Base-by-base conservation (phyloP, 2,888 invertebrate species). In the Augiades crinisus region DNA sequence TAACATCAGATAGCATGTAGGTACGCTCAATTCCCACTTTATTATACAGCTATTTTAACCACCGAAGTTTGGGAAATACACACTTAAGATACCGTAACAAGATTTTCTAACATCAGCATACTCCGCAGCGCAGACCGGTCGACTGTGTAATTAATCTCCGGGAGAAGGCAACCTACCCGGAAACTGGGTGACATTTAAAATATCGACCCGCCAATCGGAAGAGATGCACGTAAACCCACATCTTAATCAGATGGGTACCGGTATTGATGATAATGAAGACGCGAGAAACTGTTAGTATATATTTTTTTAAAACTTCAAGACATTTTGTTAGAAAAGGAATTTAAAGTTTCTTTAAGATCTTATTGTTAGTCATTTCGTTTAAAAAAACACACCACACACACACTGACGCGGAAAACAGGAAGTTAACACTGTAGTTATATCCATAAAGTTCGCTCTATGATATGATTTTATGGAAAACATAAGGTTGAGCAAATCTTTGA, bases 141-240 rank as follows among this genome's bases (percentile, higher is more conserved):
- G 60, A 54, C 58, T 38, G 50, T 55, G 63, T 60, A 63, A 70
- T 75, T 72, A 78, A 77, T 78, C 72, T 66, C 65, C 64, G 44
- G 50, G 61, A 55, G 55, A 57, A 57, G 65, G 63, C 69, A 64
- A 65, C 64, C 67, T 65, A 68, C 72, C 70, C 71, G 75, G 80
- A 75, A 80, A 76, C 71, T 72, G 66, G 71, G 72, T 76, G 81
- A 81, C 80, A 76, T 77, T 79, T 78, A 69, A 74, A 75, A 70
- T 78, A 80, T 80, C 75, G 73, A 76, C 61, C 72, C 70, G 65
- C 65, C 64, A 56, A 55, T 62, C 62, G 65, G 68, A 68, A 70
- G 47, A 50, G 58, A 53, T 33, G 16, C 45, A 43, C 34, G 19
- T 38, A 14, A 33, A 41, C 14, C 4, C 6, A 22, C 40, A 12